Evolutionary conservation across 2,888 invertebrate genomes (phyloP).

Genomic region (Xylocampa areola): DNA sequence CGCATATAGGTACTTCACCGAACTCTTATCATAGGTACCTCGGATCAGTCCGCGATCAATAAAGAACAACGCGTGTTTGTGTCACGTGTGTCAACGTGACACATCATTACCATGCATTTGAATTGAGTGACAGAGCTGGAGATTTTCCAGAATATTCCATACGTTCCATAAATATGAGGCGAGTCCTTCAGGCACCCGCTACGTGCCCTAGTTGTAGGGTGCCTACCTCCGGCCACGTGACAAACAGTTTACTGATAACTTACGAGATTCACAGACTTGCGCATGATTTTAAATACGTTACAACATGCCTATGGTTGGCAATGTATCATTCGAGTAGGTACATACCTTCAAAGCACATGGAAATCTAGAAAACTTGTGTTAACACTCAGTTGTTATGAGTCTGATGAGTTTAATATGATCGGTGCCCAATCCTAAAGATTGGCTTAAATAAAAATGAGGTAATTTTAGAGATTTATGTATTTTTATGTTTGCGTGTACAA

Average conservation of each 20-base stretch:
- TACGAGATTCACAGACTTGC: not conserved
- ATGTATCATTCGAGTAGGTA: too few species aligned
- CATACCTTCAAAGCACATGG: too few species aligned
- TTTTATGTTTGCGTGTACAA: too few species aligned
- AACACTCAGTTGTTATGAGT: too few species aligned
- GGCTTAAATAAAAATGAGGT: too few species aligned
- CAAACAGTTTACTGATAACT: constrained; percentile 1
- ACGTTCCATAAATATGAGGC: constrained; percentile 40
- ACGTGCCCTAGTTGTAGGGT: constrained; percentile 45
- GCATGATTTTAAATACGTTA: too few species aligned
- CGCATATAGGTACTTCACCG: not conserved
- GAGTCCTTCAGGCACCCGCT: constrained; percentile 56
- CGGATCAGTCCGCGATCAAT: not conserved
- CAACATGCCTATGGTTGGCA: too few species aligned
- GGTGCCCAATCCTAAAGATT: too few species aligned
- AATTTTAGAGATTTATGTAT: too few species aligned
- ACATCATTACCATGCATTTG: constrained; percentile 75
- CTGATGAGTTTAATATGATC: too few species aligned
- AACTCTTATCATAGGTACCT: not conserved
- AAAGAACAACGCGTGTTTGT: constrained; percentile 32
- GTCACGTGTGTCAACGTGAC: constrained; percentile 75
- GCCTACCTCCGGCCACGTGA: constrained; percentile 35
- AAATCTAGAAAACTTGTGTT: too few species aligned
- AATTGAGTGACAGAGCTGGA: constrained; percentile 74
- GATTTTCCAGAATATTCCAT: constrained; percentile 71